Evolutionary conservation across 35 echinoderm and acorn worm species (phyloP).

Genomic region (Anneissia japonica): DNA sequence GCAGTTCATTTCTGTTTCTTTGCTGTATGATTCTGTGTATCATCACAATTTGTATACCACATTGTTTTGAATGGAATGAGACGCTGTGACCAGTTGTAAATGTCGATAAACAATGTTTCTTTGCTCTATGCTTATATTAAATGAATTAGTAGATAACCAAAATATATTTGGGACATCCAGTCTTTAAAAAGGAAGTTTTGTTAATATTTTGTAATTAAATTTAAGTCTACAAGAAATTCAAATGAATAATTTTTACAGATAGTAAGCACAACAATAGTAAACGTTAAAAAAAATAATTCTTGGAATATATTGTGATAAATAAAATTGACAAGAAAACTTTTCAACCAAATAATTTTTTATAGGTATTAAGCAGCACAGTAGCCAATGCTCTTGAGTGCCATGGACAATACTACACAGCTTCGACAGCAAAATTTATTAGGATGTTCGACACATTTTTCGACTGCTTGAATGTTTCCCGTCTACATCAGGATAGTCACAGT

Average conservation of each 20-base stretch:
- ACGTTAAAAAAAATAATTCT: neutral
- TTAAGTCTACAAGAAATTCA: neutral
- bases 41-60: too few species aligned
- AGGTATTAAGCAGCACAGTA: conserved; percentile 42
- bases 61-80: too few species aligned
- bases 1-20: too few species aligned
- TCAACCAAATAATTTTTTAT: too few species aligned
- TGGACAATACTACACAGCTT: conserved; percentile 3
- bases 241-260: neutral
- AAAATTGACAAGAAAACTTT: neutral
- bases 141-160: too few species aligned
- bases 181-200: too few species aligned
- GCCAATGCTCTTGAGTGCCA: conserved; percentile 36
- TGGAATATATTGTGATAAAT: neutral
- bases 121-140: too few species aligned
- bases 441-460: conserved; percentile 63
- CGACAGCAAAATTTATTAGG: conserved; percentile 42
- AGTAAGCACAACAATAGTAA: neutral
- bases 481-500: neutral
- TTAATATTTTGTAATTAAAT: too few species aligned
- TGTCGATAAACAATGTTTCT: too few species aligned
- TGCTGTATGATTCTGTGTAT: too few species aligned
- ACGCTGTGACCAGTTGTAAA: too few species aligned
- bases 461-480: conserved; percentile 46
- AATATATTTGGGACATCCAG: too few species aligned